A percentile compares a stretch with the other conserved stretches of the same genome.
These are phyloP conservation scores for Colossoma macropomum DNA, from an alignment of 2,113 vertebrate genomes.

Conservation along the genomic window DNA sequence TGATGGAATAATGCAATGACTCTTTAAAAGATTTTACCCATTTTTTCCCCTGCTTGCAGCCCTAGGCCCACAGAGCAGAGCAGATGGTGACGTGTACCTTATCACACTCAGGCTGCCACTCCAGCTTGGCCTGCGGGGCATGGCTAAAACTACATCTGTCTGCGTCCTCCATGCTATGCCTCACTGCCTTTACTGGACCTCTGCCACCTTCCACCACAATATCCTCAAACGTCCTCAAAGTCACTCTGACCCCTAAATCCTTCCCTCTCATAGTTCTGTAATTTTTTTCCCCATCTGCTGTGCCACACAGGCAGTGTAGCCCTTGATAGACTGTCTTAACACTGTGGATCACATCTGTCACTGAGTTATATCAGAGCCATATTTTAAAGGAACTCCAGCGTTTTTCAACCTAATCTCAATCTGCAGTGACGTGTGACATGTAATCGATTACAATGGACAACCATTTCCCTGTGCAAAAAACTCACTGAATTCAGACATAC, in stretches of 20 bases:
- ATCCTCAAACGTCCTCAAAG: conserved; percentile 61
- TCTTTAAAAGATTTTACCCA: conserved; percentile 50
- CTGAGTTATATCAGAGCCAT: conserved; percentile 46
- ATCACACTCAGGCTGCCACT: conserved; percentile 60
- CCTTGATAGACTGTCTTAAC: conserved; percentile 49
- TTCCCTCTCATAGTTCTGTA: conserved; percentile 28
- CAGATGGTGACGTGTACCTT: conserved; percentile 59
- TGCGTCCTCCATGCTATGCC: conserved; percentile 54
- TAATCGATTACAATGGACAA: too few relatives aligned
- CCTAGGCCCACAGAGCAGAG: conserved; percentile 48
- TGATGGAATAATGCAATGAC: conserved; percentile 52
- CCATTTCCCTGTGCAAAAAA: neutral
- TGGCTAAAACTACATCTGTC: conserved; percentile 58
- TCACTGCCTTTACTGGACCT: conserved; percentile 60
- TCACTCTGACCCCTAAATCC: conserved; percentile 39
- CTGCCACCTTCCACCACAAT: conserved; percentile 55
- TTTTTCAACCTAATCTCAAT: neutral
- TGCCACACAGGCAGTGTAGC: conserved; percentile 45
- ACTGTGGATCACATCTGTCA: conserved; percentile 63
- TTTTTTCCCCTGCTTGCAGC: conserved; percentile 46
- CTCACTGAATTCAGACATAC: too few relatives aligned
- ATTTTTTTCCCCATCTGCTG: conserved; percentile 43
- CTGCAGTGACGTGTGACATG: neutral
- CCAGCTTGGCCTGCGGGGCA: conserved; percentile 48
- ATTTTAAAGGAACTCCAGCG: conserved; percentile 2